Conservation (phyloP, 2,888 invertebrate species). For the Plagodis pulveraria region DNA sequence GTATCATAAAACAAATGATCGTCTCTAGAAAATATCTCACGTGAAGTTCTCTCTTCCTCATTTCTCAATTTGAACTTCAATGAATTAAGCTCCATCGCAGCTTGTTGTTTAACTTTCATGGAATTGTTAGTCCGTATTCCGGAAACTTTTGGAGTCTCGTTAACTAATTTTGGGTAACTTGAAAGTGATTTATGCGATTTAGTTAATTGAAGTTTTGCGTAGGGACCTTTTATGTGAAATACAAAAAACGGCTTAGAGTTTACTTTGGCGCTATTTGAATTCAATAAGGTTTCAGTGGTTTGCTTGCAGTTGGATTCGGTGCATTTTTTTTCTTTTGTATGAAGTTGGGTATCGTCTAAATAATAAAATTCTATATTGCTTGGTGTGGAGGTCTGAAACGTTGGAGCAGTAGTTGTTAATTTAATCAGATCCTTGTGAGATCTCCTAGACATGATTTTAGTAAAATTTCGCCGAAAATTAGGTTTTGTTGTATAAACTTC, state of each 20-base stretch:
- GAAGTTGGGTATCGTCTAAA: conserved; percentile 57
- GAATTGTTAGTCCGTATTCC: background rate
- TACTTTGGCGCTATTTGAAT: conserved; percentile 15
- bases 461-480: conserved; percentile 12
- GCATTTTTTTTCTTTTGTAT: conserved; percentile 34
- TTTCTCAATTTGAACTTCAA: background rate
- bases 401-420: conserved; percentile 17
- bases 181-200: background rate
- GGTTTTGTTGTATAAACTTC: conserved; percentile 18
- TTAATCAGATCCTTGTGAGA: conserved; percentile 20
- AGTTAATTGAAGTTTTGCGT: conserved; percentile 5
- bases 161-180: background rate
- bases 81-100: background rate
- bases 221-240: conserved; percentile 34
- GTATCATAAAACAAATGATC: too few relatives aligned
- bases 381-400: conserved; percentile 48
- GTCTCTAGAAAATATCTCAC: too few relatives aligned
- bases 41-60: background rate
- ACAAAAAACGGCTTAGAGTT: conserved; percentile 27
- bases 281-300: conserved; percentile 21
- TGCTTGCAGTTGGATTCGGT: conserved; percentile 28
- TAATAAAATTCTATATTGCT: conserved; percentile 77
- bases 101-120: background rate
- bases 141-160: conserved; percentile 2
- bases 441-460: conserved; percentile 23